A percentile compares a stretch with the other conserved stretches of the same genome.
Conservation (phyloP, 2,888 invertebrate genomes). For the Nycteola revayana region DNA sequence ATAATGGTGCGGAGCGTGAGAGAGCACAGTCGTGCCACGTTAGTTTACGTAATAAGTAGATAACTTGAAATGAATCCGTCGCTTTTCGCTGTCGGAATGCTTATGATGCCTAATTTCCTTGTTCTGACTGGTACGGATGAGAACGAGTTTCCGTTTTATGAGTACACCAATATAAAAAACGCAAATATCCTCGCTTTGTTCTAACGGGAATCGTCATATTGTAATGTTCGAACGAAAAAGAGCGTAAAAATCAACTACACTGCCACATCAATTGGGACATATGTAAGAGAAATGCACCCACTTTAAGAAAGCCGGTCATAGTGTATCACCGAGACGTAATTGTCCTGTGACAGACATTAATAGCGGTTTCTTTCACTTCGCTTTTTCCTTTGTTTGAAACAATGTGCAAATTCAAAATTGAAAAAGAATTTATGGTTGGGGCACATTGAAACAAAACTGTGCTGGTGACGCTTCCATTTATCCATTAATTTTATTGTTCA, state of each 20-base stretch:
- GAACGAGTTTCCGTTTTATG: slow-evolving; percentile 33
- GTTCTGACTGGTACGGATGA: slow-evolving; percentile 37
- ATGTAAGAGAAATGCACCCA: slow-evolving; percentile 7
- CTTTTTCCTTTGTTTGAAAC: not conserved
- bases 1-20: slow-evolving; percentile 72
- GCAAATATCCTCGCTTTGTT: no score
- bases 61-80: slow-evolving; percentile 55
- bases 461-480: no score
- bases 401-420: no score
- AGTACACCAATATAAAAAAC: no score
- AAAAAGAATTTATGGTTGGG: no score
- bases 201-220: no score
- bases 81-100: slow-evolving; percentile 41
- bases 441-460: no score
- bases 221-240: no score
- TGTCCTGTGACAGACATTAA: slow-evolving; percentile 10
- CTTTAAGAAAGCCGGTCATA: not conserved
- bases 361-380: slow-evolving; percentile 1
- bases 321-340: slow-evolving; percentile 6
- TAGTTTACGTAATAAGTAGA: slow-evolving; percentile 69
- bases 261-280: not conserved
- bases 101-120: slow-evolving; percentile 54
- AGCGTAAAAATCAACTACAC: no score
- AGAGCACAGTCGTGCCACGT: slow-evolving; percentile 70
- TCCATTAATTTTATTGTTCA: no score